phyloP scores from a whole-genome alignment of 2,113 vertebrate genomes.

The Morphnarchus princeps region DNA sequence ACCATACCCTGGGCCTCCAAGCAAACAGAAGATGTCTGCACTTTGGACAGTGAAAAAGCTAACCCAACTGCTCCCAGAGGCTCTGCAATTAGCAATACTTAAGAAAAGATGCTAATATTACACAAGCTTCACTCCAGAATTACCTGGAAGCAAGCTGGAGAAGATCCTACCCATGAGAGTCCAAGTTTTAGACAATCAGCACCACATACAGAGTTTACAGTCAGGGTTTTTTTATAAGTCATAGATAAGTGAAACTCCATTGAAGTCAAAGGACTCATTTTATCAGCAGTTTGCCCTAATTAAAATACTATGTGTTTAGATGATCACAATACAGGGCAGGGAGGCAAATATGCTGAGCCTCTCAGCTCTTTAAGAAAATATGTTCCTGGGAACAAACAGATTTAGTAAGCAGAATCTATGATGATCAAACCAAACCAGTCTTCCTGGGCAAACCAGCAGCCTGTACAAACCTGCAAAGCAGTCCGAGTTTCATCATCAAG shows the following conservation, averaged over 20 bases:
- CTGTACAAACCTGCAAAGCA: background rate
- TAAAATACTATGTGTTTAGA: background rate
- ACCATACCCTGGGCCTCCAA: background rate
- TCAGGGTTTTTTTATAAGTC: background rate
- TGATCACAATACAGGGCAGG: background rate
- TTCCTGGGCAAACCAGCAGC: constrained; percentile 18
- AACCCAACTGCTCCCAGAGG: background rate
- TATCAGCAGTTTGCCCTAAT: background rate
- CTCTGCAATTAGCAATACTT: background rate
- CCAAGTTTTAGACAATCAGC: background rate
- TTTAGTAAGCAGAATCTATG: constrained; percentile 30
- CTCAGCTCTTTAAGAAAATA: constrained; percentile 2
- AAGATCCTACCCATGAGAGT: background rate
- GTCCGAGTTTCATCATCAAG: background rate
- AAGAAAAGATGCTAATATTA: background rate
- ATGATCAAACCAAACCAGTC: constrained; percentile 55
- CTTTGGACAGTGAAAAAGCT: background rate
- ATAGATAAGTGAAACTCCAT: background rate
- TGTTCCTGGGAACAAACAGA: constrained; percentile 49
- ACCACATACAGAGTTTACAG: accelerated
- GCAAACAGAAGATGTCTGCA: background rate
- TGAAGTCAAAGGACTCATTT: background rate
- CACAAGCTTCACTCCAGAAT: background rate
- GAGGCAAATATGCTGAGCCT: background rate
- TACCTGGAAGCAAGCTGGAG: background rate